Conservation (phyloP, 2,113 vertebrate species). For the Aplodontia rufa region DNA sequence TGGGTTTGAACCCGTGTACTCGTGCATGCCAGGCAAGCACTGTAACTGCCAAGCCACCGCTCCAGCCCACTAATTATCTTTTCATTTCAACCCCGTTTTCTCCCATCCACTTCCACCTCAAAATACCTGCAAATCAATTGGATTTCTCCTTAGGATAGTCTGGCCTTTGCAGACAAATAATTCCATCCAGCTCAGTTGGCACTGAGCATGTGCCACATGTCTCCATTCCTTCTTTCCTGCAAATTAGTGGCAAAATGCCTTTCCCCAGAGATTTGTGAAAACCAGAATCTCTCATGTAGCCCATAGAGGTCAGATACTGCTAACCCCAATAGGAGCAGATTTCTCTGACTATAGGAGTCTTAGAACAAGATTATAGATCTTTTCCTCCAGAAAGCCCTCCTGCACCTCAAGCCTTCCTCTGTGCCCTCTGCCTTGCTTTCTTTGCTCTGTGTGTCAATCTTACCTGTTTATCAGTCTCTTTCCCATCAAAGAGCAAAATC, state of each 20-base stretch:
- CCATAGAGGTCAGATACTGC: not conserved
- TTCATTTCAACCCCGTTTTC: not conserved
- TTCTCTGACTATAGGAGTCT: not conserved
- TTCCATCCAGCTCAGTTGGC: not conserved
- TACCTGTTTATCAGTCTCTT: not conserved
- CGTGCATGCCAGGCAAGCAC: no score
- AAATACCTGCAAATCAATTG: not conserved
- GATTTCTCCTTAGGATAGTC: not conserved
- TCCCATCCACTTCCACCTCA: not conserved
- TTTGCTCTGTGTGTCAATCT: fast-evolving
- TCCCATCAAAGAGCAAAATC: not conserved
- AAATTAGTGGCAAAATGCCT: not conserved
- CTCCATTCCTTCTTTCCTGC: not conserved
- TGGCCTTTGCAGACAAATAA: not conserved
- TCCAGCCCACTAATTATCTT: no score
- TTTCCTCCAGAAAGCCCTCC: not conserved
- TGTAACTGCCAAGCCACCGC: no score
- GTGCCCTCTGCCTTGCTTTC: not conserved
- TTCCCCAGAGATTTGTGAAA: not conserved
- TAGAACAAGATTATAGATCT: not conserved
- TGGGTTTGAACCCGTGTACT: no score
- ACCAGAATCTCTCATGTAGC: not conserved
- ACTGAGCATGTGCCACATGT: no score
- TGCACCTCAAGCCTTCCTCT: not conserved
- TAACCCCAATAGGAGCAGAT: not conserved